These are phyloP conservation scores for Mobula birostris DNA, from an alignment of 2,113 vertebrate species.

Conservation along the genomic window DNA sequence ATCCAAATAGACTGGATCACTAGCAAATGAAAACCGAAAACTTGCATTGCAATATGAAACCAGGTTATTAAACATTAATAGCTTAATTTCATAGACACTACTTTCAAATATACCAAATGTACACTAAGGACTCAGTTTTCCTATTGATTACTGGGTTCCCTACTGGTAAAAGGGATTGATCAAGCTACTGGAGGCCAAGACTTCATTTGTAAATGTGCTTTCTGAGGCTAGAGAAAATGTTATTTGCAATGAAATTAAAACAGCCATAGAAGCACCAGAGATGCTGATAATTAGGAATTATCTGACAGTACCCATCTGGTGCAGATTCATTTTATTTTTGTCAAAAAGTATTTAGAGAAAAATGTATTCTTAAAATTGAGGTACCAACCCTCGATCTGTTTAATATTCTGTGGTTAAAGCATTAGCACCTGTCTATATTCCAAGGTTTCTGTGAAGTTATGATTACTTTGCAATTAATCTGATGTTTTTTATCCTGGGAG, in stretches of 20 bases:
- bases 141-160: neutral
- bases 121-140: neutral
- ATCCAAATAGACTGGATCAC: neutral
- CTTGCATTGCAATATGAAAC: neutral
- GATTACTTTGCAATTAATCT: neutral
- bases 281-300: slow-evolving; percentile 49
- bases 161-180: slow-evolving; percentile 40
- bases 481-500: neutral
- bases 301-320: slow-evolving; percentile 53
- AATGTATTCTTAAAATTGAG: slow-evolving; percentile 18
- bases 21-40: neutral
- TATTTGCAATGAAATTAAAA: slow-evolving; percentile 47
- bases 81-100: neutral
- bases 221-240: slow-evolving; percentile 47
- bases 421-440: neutral
- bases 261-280: slow-evolving; percentile 47
- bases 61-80: slow-evolving; percentile 15
- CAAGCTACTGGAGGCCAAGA: slow-evolving; percentile 40
- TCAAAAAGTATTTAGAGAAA: slow-evolving; percentile 9
- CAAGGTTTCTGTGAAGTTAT: neutral
- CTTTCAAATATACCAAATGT: slow-evolving; percentile 13
- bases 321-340: slow-evolving; percentile 24
- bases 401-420: neutral
- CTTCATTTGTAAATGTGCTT: slow-evolving; percentile 41
- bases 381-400: neutral